Conservation (phyloP, 1,140 invertebrate species). For the Zaprionus kolodkinae region DNA sequence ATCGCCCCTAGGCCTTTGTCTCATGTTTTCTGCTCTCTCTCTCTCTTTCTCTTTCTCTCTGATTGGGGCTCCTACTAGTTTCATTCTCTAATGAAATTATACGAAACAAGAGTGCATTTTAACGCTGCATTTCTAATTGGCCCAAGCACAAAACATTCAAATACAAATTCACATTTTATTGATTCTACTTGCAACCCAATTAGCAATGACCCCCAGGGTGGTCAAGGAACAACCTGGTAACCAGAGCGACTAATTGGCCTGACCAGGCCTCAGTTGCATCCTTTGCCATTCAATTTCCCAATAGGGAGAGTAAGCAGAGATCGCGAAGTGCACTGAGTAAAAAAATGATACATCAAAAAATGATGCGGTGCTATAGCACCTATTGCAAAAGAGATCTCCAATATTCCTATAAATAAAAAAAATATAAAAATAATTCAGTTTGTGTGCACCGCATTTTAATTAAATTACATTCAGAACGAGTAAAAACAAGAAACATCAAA, state of each 20-base stretch:
- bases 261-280: no score
- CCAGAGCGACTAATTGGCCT: neutral
- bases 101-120: slow-evolving; percentile 56
- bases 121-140: slow-evolving; percentile 49
- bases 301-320: no score
- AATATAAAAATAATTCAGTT: no score
- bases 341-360: no score
- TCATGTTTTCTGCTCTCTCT: slow-evolving; percentile 30
- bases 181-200: slow-evolving; percentile 16
- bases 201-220: neutral
- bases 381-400: no score
- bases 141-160: slow-evolving; percentile 16
- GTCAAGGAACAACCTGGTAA: neutral
- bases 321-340: no score
- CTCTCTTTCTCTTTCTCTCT: slow-evolving; percentile 9
- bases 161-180: slow-evolving; percentile 11
- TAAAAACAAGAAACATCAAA: no score
- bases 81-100: slow-evolving; percentile 62
- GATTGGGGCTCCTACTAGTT: slow-evolving; percentile 46
- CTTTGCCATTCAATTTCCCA: no score
- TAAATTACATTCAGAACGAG: no score
- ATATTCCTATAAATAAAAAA: no score
- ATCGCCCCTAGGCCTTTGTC: slow-evolving; percentile 60
- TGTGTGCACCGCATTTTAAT: no score
- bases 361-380: no score